A percentile compares a stretch with the other conserved stretches of the same genome.
These are phyloP conservation scores for Entomyzon cyanotis DNA, from an alignment of 2,113 vertebrate species.

Conservation along the genomic window DNA sequence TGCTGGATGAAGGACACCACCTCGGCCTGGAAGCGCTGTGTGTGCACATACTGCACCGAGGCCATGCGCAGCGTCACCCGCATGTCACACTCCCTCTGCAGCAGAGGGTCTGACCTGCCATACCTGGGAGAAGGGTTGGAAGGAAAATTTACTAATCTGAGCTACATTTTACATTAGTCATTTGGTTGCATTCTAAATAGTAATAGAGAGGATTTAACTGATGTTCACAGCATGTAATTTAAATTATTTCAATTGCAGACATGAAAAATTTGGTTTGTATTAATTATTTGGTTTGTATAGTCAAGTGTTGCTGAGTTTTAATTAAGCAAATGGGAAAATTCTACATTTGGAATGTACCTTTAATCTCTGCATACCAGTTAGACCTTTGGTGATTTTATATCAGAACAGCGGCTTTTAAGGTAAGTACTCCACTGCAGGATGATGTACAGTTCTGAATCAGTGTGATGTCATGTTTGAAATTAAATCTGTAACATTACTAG, in stretches of 20 bases:
- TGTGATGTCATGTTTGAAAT: neutral
- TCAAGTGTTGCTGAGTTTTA: neutral
- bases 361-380: neutral
- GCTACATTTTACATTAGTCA: fast-evolving
- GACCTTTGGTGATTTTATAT: neutral
- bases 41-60: constrained; percentile 95
- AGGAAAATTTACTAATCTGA: fast-evolving
- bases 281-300: neutral
- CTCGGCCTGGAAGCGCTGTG: constrained; percentile 95
- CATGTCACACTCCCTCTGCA: constrained; percentile 86
- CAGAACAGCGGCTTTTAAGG: neutral
- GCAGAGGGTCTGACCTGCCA: constrained; percentile 76
- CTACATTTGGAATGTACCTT: neutral
- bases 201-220: fast-evolving
- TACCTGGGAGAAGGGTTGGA: constrained; percentile 68
- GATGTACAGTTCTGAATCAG: neutral
- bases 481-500: neutral
- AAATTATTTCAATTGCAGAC: neutral
- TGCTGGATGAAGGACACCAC: constrained; percentile 95
- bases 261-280: neutral
- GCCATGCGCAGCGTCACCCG: constrained; percentile 90
- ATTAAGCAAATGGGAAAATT: neutral
- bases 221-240: neutral
- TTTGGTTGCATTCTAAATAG: neutral
- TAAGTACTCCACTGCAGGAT: neutral